Evolutionary conservation across 2,113 vertebrate species (phyloP), one percentile per base, ranked within the genome.

Genomic region (Cyanistes caeruleus): DNA sequence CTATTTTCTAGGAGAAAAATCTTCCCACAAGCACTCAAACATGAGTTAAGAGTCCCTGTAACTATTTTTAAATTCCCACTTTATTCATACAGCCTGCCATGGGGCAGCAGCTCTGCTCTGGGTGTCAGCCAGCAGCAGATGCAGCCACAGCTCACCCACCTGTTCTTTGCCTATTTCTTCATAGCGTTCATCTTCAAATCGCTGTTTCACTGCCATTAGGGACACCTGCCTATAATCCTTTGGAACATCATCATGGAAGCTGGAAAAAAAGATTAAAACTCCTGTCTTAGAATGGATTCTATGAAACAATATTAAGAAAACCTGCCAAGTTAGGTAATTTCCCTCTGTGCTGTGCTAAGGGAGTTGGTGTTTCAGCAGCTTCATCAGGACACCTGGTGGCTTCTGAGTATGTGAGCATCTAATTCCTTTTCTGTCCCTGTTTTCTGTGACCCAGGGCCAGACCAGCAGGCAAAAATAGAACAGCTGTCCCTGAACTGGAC

Each of bases 141-240:
- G 43, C 43, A 37, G 35, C 31, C 8, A 31, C 25, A 64, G 27
- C 28, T 84, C 72, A 74, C 93, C 31, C 80, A 99, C 99, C 98
- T 98, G 97, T 41, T 99, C 99, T 93, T 98, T 99, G 89, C 99
- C 98, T 95, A 99, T 99, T 78, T 98, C 98, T 39, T 98, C 98
- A 13, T 98, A 99, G 43, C 97, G 96, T 35, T 99, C 98, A 52
- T 99, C 99, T 95, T 99, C 99, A 90, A 99, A 99, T 46, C 99
- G 97, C 79, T 99, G 99, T 80, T 99, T 99, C 15, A 99, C 99
- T 4, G 99, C 99, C 0, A 98, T 99, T 59, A 99, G 98, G 58
- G 99, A 99, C 43, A 99, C 98, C 11, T 99, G 99, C 87, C 99
- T 97, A 58, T 99, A 99, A 94, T 99, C 99, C 97, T 98, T 99